Conservation (phyloP, 2,888 invertebrate genomes). For the Onthophagus sagittarius region DNA sequence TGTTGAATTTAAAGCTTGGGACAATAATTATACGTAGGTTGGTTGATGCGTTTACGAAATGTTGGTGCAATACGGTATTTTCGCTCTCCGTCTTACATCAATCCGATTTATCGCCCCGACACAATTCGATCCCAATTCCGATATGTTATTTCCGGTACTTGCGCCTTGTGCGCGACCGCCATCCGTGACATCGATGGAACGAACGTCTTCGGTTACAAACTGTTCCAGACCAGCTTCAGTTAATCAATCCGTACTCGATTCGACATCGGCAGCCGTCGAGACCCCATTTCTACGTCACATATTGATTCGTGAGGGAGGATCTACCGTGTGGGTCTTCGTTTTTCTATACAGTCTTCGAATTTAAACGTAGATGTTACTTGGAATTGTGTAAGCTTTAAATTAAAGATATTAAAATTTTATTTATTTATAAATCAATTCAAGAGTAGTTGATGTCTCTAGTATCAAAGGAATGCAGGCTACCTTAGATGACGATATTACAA, state of each 20-base stretch:
- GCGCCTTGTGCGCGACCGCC: slow-evolving; percentile 2
- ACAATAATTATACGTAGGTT: too few relatives aligned
- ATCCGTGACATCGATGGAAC: slow-evolving; percentile 4
- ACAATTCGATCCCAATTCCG: background rate
- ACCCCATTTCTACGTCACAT: background rate
- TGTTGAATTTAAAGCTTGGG: background rate
- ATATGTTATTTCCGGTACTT: slow-evolving; percentile 6
- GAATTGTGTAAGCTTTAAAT: background rate
- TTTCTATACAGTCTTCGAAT: background rate
- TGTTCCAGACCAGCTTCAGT: slow-evolving; percentile 9
- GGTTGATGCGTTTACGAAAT: background rate
- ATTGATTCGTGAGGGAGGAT: background rate
- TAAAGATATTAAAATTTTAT: too few relatives aligned
- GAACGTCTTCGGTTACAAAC: slow-evolving; percentile 11
- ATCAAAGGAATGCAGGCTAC: background rate
- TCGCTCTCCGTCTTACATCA: background rate
- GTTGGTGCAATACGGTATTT: background rate
- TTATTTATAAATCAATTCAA: too few relatives aligned
- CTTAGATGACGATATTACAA: background rate
- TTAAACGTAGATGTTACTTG: background rate
- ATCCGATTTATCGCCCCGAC: background rate
- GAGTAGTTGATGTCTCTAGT: background rate
- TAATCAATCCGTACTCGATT: slow-evolving; percentile 8
- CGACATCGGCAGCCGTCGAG: background rate
- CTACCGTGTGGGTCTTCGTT: background rate